A percentile compares a stretch with the other conserved stretches of the same genome.
These are phyloP conservation scores for Andrena trimmerana DNA, from an alignment of 2,888 invertebrate genomes.

Conservation along the genomic window DNA sequence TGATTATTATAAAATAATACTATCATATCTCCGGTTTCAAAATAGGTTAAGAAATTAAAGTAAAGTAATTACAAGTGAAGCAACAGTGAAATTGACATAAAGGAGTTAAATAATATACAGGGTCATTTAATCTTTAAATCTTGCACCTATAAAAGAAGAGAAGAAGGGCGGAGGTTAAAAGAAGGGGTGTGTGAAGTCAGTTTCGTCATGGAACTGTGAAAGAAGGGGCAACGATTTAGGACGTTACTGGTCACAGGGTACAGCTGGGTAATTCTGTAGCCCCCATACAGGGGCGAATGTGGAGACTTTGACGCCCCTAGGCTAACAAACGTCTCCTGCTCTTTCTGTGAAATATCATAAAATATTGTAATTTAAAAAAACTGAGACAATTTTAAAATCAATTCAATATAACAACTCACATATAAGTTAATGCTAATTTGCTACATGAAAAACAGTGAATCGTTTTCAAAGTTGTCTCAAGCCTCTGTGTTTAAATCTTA, in stretches of 20 bases:
- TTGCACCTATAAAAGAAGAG: background rate
- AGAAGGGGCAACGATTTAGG: slow-evolving; percentile 53
- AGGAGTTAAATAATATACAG: background rate
- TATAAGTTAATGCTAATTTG: too few species aligned
- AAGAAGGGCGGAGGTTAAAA: slow-evolving; percentile 16
- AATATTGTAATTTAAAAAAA: too few species aligned
- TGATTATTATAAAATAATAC: too few species aligned
- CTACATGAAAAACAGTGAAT: too few species aligned
- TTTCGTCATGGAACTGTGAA: slow-evolving; percentile 40
- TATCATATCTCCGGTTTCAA: background rate
- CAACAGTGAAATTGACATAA: background rate
- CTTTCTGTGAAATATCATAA: too few species aligned
- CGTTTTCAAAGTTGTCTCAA: too few species aligned
- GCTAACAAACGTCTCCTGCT: too few species aligned
- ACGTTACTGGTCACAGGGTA: slow-evolving; percentile 61
- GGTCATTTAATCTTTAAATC: slow-evolving; percentile 47
- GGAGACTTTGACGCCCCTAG: too few species aligned
- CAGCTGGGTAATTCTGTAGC: slow-evolving; percentile 75
- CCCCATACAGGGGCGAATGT: slow-evolving; percentile 40
- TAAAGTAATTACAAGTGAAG: background rate
- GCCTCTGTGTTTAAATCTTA: too few species aligned
- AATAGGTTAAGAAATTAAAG: too few species aligned
- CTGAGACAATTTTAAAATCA: too few species aligned
- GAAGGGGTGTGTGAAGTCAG: slow-evolving; percentile 23
- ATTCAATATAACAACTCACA: too few species aligned